Evolutionary conservation across 2,888 invertebrate species (phyloP).

Genomic region (Diaprepes abbreviatus): DNA sequence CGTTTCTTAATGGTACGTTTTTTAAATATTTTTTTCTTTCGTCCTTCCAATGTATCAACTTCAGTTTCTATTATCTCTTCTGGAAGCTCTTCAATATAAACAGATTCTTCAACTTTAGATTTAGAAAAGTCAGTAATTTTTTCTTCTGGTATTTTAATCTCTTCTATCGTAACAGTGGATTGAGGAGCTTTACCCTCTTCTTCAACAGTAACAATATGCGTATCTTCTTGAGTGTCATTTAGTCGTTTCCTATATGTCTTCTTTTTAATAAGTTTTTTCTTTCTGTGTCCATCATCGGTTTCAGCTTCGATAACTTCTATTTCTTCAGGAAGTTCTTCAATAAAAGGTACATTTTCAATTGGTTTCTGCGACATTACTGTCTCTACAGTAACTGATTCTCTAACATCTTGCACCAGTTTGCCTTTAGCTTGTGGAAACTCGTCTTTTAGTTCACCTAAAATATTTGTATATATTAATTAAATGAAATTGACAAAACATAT

Average conservation of each 20-base stretch:
- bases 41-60: slow-evolving; percentile 54
- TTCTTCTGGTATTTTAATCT: slow-evolving; percentile 53
- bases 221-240: slow-evolving; percentile 62
- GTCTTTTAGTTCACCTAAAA: slow-evolving; percentile 56
- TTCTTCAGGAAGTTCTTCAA: slow-evolving; percentile 65
- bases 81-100: slow-evolving; percentile 57
- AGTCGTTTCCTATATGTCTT: slow-evolving; percentile 65
- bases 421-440: slow-evolving; percentile 53
- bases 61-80: slow-evolving; percentile 58
- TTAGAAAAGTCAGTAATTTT: slow-evolving; percentile 24
- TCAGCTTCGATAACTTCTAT: slow-evolving; percentile 63
- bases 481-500: not conserved
- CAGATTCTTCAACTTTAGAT: slow-evolving; percentile 32
- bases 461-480: slow-evolving; percentile 27
- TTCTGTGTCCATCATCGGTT: slow-evolving; percentile 55
- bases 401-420: slow-evolving; percentile 55
- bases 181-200: slow-evolving; percentile 63
- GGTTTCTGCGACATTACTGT: slow-evolving; percentile 59
- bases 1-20: slow-evolving; percentile 67
- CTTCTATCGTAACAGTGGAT: slow-evolving; percentile 56
- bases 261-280: slow-evolving; percentile 62
- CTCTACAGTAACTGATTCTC: slow-evolving; percentile 58
- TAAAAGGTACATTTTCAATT: slow-evolving; percentile 52
- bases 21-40: slow-evolving; percentile 61
- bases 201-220: slow-evolving; percentile 61